Evolutionary conservation across 2,113 vertebrate species (phyloP), one percentile per base, ranked within the genome.

Genomic region (Psophia crepitans): DNA sequence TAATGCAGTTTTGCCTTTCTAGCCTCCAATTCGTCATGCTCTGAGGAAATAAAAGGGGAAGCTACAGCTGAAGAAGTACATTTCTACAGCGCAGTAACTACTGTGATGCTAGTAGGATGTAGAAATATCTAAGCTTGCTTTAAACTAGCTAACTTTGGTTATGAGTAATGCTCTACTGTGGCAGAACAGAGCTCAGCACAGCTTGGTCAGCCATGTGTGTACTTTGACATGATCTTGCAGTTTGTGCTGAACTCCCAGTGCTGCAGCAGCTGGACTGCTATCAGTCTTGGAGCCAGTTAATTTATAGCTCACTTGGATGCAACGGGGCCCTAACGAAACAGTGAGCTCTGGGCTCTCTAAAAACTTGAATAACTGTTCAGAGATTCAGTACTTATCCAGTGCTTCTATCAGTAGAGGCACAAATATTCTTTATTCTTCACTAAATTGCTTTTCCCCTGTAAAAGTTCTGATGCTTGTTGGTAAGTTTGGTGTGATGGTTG

Each of bases 311-410:
- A 26, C 30, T 32, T 76, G 78, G 93, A 85, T 51, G 54, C 63
- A 61, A 5, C 12, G 61, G 79, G 57, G 41, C 68, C 87, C 51
- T 51, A 33, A 63, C 0, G 2, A 58, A 78, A 51, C 49, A 58
- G 80, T 2, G 9, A 89, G 66, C 70, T 79, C 74, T 86, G 89
- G 65, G 74, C 58, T 95, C 73, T 90, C 78, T 75, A 48, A 90
- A 97, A 93, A 97, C 96, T 97, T 97, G 97, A 97, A 92, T 95
- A 88, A 84, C 88, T 97, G 19, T 88, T 74, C 64, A 84, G 92
- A 95, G 75, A 90, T 85, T 69, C 80, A 90, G 60, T 78, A 76
- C 85, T 93, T 54, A 27, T 68, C 82, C 58, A 87, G 76, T 83
- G 41, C 37, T 89, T 89, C 90, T 79, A 2, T 57, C 14, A 76